A percentile compares a stretch with the other conserved stretches of the same genome.
Evolutionary conservation across 1,140 invertebrate genomes (phyloP).

Genomic region (Apis cerana): DNA sequence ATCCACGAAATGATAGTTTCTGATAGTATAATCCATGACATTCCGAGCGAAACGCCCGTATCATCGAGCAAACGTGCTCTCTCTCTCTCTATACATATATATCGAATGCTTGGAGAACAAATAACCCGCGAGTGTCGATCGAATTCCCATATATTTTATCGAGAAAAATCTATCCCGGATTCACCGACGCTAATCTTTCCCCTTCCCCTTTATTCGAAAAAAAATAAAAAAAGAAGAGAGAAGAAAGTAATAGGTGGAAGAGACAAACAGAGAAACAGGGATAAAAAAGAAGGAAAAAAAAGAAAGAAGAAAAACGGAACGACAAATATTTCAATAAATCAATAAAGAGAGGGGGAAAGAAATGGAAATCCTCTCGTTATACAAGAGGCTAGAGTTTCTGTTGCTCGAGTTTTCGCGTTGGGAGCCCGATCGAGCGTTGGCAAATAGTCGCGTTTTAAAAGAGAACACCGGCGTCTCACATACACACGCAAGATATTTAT

Average conservation of each 20-base stretch:
- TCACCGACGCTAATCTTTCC: conserved; percentile 30
- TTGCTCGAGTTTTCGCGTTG: conserved; percentile 10
- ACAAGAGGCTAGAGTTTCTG: neutral
- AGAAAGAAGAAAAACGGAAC: neutral
- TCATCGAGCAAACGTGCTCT: conserved; percentile 3
- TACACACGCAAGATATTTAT: conserved; percentile 64
- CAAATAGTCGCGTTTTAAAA: conserved; percentile 50
- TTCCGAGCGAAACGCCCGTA: conserved; percentile 4
- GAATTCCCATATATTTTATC: conserved; percentile 33
- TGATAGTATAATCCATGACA: conserved; percentile 19
- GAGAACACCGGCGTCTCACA: conserved; percentile 45
- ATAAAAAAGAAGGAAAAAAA: neutral
- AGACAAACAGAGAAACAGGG: neutral
- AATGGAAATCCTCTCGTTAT: too few species aligned
- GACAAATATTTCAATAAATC: conserved; percentile 14
- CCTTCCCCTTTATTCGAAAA: neutral
- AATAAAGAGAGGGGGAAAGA: neutral
- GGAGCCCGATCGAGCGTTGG: conserved; percentile 41
- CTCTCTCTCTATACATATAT: neutral
- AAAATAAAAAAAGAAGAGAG: neutral
- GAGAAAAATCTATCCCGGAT: conserved; percentile 2
- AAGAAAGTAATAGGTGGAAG: neutral
- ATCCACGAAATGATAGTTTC: neutral
- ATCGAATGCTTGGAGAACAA: conserved; percentile 9
- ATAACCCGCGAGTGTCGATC: conserved; percentile 36